Evolutionary conservation across 2,797 vertebrate species (phyloP), one percentile per base, ranked within the genome.

Genomic region (Falco concolor): DNA sequence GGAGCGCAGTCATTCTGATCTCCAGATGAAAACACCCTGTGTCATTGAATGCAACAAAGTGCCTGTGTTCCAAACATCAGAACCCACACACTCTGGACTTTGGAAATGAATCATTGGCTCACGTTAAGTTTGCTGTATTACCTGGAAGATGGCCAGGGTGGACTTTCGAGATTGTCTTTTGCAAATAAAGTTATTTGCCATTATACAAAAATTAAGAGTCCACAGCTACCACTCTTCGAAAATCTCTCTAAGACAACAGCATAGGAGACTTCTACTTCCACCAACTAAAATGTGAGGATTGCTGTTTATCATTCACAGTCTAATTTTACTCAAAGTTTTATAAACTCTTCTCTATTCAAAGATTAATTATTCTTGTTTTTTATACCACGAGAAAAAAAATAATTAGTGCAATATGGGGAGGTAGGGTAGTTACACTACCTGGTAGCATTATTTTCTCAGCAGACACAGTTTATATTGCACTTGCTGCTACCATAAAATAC

Each of bases 51-150:
- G 13, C 12, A 47, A 23, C 0, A 0, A 28, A 30, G 17, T 5
- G 0, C 12, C 52, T 10, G 14, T 5, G 1, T 45, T 38, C 45
- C 61, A 32, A 36, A 32, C 12, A 4, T 6, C 89, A 13, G 0
- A 2, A 8, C 52, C 34, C 64, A 61, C 13, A 9, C 6, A 0
- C 50, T 28, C 60, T 8, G 13, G 34, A 11, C 53, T 34, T 15
- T 3, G 6, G 44, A 12, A 64, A 24, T 0, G 6, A 21, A 25
- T 5, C 18, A 2, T 32, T 38, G 13, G 52, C 25, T 54, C 38
- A 0, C 0, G 2, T 3, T 10, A 34, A 44, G 10, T 15, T 4
- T 4, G 0, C 4, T 24, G 32, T 9, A 9, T 2, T 16, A 32
- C 32, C 56, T 23, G 56, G 42, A 22, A 10, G 1, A 9, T 1